phyloP scores from a whole-genome alignment of 64 coral and sea anemone genomes.

The Actinia tenebrosa region DNA sequence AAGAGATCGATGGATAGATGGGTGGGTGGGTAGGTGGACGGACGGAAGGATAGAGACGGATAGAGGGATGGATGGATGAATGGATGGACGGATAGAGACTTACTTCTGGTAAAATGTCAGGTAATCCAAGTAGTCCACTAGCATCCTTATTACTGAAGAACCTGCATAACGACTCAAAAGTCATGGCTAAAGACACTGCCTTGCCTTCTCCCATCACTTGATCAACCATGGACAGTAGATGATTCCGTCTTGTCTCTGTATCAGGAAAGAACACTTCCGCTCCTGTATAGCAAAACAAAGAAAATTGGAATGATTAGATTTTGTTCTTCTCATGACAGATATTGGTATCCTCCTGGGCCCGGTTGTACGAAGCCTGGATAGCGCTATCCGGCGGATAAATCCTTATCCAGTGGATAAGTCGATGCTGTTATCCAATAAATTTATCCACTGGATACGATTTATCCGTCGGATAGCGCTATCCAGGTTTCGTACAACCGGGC shows the following conservation, averaged over 20 bases:
- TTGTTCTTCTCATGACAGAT: not conserved
- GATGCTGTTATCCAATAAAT: too few species aligned
- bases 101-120: conserved; percentile 67
- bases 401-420: too few species aligned
- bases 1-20: too few species aligned
- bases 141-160: conserved; percentile 99
- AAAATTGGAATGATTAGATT: not conserved
- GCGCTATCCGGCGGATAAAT: too few species aligned
- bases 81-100: not conserved
- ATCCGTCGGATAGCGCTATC: too few species aligned
- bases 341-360: not conserved
- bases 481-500: too few species aligned
- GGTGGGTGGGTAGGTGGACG: too few species aligned
- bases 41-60: too few species aligned
- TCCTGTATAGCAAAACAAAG: conserved; percentile 24
- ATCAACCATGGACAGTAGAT: conserved; percentile 94
- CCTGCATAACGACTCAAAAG: conserved; percentile 93
- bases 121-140: conserved; percentile 85
- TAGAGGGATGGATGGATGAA: not conserved
- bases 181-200: conserved; percentile 70
- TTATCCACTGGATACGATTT: too few species aligned
- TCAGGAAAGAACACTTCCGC: conserved; percentile 96
- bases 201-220: conserved; percentile 96
- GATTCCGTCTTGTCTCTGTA: conserved; percentile 75
- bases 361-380: too few species aligned